Conservation (phyloP, 2,888 invertebrate species). For the Netelia virgata region DNA sequence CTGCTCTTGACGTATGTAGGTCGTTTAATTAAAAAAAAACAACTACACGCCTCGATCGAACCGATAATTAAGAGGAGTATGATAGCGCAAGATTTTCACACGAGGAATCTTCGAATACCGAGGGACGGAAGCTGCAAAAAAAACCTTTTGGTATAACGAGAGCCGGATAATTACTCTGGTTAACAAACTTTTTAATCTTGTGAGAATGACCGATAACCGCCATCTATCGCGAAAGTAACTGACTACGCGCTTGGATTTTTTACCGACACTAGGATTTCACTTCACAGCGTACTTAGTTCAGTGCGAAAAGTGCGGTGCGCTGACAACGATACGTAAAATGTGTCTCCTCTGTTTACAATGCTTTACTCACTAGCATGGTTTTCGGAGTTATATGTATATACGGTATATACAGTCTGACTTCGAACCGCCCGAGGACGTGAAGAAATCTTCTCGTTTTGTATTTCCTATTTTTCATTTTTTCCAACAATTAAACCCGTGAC, state of each 20-base stretch:
- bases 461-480: constrained; percentile 9
- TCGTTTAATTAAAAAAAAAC: neutral
- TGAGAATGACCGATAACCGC: neutral
- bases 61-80: neutral
- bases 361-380: constrained; percentile 29
- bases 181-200: constrained; percentile 1
- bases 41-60: neutral
- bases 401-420: constrained; percentile 35
- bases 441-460: constrained; percentile 20
- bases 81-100: neutral
- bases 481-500: constrained; percentile 1
- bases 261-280: no score
- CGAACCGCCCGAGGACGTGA: constrained; percentile 35
- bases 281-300: neutral
- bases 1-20: neutral
- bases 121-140: neutral
- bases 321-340: constrained; percentile 13
- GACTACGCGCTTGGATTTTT: neutral
- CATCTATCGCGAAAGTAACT: neutral
- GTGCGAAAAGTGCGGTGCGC: neutral
- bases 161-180: no score
- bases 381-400: constrained; percentile 44
- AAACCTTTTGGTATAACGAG: neutral
- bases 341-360: neutral
- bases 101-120: neutral